Evolutionary conservation across 2,113 vertebrate species (phyloP), one percentile per base, ranked within the genome.

Genomic region (Calonectris borealis): DNA sequence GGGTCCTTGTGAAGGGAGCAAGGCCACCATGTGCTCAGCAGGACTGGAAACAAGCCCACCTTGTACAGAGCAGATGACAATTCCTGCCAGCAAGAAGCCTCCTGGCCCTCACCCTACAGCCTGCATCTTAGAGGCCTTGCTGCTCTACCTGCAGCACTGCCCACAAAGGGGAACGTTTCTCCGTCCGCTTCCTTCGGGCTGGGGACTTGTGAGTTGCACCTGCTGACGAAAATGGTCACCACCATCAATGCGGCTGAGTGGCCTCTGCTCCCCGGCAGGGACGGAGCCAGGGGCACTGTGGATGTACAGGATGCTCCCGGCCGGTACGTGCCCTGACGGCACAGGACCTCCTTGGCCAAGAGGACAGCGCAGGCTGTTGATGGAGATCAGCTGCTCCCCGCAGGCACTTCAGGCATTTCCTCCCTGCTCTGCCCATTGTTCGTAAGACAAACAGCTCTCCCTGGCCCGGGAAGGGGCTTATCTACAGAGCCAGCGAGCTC

Each of bases 381-480:
- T 73, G 78, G 70, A 82, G 61, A 91, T 85, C 57, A 94, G 86
- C 84, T 90, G 93, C 78, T 89, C 54, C 89, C 69, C 5, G 15
- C 52, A 92, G 44, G 61, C 86, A 79, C 88, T 92, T 86, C 34
- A 82, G 79, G 88, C 77, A 86, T 96, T 96, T 96, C 94, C 89
- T 86, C 60, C 1, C 7, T 16, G 36, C 54, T 95, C 93, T 96
- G 62, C 75, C 82, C 84, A 79, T 85, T 95, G 94, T 92, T 89
- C 25, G 0, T 49, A 70, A 87, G 83, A 93, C 81, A 96, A 96
- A 92, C 4, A 68, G 40, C 40, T 58, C 32, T 89, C 78, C 49
- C 16, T 72, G 73, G 73, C 61, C 73, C 3, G 7, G 72, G 61
- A 93, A 75, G 49, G 21, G 44, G 16, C 83, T 83, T 73, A 68